Conservation (phyloP, 2,113 vertebrate species). For the Dicrurus megarhynchus region DNA sequence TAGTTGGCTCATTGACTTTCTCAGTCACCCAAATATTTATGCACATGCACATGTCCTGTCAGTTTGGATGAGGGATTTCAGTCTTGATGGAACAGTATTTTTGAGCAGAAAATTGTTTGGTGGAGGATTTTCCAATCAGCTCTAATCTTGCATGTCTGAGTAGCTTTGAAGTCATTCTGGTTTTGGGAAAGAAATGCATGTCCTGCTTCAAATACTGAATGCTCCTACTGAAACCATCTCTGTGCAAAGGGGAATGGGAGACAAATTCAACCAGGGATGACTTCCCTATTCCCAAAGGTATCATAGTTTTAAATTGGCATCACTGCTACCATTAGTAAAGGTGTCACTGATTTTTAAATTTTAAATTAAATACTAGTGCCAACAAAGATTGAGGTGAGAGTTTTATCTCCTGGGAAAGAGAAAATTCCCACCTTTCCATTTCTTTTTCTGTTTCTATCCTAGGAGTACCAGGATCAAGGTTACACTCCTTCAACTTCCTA, state of each 20-base stretch:
- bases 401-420: background rate
- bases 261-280: background rate
- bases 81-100: background rate
- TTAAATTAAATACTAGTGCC: background rate
- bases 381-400: background rate
- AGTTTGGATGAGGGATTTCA: background rate
- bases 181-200: background rate
- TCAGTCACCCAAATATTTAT: background rate
- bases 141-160: background rate
- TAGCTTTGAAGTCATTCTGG: background rate
- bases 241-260: background rate
- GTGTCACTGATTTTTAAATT: background rate
- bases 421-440: background rate
- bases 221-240: background rate
- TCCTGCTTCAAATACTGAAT: background rate
- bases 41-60: background rate
- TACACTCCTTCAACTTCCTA: background rate
- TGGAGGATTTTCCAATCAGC: background rate
- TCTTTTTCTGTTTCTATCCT: background rate
- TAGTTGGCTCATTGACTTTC: background rate
- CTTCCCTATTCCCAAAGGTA: background rate
- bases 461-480: background rate
- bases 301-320: background rate
- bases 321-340: background rate
- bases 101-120: constrained; percentile 8